phyloP scores from a whole-genome alignment of 92 coral and sea anemone species.

The Siderastrea siderea region DNA sequence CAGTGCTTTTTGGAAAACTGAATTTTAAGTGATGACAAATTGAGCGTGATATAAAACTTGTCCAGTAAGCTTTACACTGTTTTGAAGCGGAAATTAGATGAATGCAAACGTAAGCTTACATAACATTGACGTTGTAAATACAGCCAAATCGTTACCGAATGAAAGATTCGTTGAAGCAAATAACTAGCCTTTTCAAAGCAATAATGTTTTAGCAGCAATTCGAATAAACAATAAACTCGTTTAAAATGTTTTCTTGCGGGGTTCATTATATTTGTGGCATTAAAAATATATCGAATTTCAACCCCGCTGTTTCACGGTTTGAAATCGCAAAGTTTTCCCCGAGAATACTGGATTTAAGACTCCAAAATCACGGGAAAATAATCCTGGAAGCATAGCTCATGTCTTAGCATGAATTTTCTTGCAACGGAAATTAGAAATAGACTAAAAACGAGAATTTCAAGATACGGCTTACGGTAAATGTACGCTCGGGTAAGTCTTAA shows the following conservation, averaged over 20 bases:
- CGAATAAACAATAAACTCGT: neutral
- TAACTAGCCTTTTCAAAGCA: neutral
- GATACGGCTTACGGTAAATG: no score
- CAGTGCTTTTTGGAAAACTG: neutral
- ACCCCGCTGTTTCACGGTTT: neutral
- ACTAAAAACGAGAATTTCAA: neutral
- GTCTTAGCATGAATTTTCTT: neutral
- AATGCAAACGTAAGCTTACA: neutral
- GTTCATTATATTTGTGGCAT: neutral
- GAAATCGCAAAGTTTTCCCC: neutral
- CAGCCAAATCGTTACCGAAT: neutral
- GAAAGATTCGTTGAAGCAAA: neutral
- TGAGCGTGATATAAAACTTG: no score
- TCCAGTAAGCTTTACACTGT: neutral
- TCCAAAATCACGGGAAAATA: no score
- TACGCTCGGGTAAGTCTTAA: neutral
- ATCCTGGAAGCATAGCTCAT: neutral
- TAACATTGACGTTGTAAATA: neutral
- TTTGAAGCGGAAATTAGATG: neutral
- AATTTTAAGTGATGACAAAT: neutral
- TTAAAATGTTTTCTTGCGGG: neutral
- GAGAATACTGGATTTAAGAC: neutral
- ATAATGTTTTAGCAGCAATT: neutral
- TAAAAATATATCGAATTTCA: conserved; percentile 30
- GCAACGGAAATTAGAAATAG: neutral